These are phyloP conservation scores for Phortica okadai DNA, from an alignment of 2,888 invertebrate genomes.

Conservation along the genomic window DNA sequence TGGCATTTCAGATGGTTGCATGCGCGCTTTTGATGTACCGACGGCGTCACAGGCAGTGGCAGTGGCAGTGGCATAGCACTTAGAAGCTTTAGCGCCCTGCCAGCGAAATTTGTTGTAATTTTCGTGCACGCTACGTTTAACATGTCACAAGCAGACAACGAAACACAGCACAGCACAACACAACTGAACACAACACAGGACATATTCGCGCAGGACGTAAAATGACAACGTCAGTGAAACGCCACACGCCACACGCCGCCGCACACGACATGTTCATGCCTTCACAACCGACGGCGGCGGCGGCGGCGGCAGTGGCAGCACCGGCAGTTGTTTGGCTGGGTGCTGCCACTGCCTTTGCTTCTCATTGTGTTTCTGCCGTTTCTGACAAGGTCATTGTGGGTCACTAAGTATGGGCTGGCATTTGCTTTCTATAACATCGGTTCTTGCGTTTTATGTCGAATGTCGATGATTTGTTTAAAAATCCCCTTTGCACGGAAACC, in stretches of 20 bases:
- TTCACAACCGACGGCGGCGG: not conserved
- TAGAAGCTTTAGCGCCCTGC: not conserved
- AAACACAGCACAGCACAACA: not conserved
- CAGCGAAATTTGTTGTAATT: slow-evolving; percentile 17
- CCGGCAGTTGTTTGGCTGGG: not conserved
- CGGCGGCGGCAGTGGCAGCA: not conserved
- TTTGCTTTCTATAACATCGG: not conserved
- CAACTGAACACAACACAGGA: not conserved
- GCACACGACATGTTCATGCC: not conserved
- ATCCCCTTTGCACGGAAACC: too few species aligned
- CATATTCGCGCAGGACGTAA: not conserved
- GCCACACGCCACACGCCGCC: not conserved
- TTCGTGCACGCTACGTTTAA: slow-evolving; percentile 26
- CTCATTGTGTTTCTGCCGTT: not conserved
- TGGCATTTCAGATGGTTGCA: not conserved
- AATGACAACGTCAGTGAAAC: not conserved
- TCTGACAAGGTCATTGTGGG: slow-evolving; percentile 23
- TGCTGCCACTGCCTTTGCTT: not conserved
- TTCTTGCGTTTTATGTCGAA: not conserved
- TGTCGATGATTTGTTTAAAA: too few species aligned
- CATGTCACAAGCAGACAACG: slow-evolving; percentile 20
- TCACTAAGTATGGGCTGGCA: not conserved
- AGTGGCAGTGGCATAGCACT: not conserved
- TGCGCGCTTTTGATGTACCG: slow-evolving; percentile 3
- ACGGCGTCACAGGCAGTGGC: not conserved